Conservation (phyloP, 2,797 vertebrate species). For the Jordanella pulchra region DNA sequence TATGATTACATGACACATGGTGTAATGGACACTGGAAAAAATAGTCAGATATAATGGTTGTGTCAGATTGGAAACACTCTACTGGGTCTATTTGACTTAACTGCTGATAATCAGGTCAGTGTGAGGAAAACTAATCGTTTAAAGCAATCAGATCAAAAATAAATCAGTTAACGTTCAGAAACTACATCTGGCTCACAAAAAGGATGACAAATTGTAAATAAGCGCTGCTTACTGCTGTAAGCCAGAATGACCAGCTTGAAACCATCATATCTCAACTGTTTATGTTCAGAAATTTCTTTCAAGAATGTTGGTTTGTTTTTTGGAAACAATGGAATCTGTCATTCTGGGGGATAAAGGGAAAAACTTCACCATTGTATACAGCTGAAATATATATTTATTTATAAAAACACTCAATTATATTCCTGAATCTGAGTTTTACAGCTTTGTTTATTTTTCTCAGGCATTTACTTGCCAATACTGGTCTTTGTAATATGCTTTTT, state of each 20-base stretch:
- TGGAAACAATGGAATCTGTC: slow-evolving; percentile 38
- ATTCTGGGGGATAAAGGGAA: slow-evolving; percentile 11
- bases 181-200: neutral
- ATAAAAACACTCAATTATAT: neutral
- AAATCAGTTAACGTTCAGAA: slow-evolving; percentile 2
- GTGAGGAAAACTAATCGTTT: slow-evolving; percentile 6
- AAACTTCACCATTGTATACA: slow-evolving; percentile 8
- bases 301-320: slow-evolving; percentile 21
- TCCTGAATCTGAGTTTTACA: no score
- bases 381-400: neutral
- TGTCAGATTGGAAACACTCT: slow-evolving; percentile 16
- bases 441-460: no score
- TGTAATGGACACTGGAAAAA: neutral
- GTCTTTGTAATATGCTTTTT: neutral
- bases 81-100: slow-evolving; percentile 5
- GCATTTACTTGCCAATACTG: no score
- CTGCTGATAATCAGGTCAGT: slow-evolving; percentile 8
- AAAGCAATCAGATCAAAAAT: slow-evolving; percentile 11
- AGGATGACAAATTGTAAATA: slow-evolving; percentile 13
- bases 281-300: slow-evolving; percentile 48
- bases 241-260: slow-evolving; percentile 27
- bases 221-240: slow-evolving; percentile 15
- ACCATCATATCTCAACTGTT: slow-evolving; percentile 22
- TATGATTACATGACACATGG: neutral
- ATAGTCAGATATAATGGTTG: slow-evolving; percentile 1